These are phyloP conservation scores for Sebastes aleutianus DNA, from an alignment of 2,797 vertebrate genomes.

Conservation along the genomic window DNA sequence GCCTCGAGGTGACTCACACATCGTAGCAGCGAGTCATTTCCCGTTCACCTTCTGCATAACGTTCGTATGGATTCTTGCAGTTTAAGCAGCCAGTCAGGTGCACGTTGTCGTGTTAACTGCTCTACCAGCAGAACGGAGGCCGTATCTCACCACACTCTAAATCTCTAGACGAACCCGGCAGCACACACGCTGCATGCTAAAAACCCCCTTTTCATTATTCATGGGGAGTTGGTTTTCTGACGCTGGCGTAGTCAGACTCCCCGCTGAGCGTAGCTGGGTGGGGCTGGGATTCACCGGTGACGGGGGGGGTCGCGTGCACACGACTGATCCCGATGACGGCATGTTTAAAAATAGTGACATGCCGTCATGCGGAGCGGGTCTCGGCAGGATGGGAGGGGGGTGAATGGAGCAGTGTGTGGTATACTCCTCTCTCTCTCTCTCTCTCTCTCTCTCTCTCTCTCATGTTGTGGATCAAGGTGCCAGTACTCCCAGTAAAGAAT, in stretches of 20 bases:
- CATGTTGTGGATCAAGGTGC: slow-evolving; percentile 59
- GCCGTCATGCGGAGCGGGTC: slow-evolving; percentile 63
- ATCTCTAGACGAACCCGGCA: slow-evolving; percentile 32
- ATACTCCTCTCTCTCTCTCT: slow-evolving; percentile 5
- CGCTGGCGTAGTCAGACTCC: slow-evolving; percentile 35
- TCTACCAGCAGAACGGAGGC: slow-evolving; percentile 12
- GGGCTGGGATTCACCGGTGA: slow-evolving; percentile 25
- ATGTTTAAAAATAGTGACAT: slow-evolving; percentile 79
- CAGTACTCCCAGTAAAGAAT: slow-evolving; percentile 62
- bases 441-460: slow-evolving; percentile 22
- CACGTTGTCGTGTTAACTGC: slow-evolving; percentile 27
- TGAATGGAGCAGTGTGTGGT: slow-evolving; percentile 24
- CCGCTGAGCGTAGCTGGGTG: slow-evolving; percentile 42
- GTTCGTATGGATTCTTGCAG: slow-evolving; percentile 26
- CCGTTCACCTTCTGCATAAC: slow-evolving; percentile 2
- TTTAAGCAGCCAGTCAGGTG: slow-evolving; percentile 33
- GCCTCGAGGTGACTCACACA: slow-evolving; percentile 5
- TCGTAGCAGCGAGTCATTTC: slow-evolving; percentile 16
- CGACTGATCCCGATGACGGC: slow-evolving; percentile 64
- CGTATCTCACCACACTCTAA: slow-evolving; percentile 4
- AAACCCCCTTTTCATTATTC: slow-evolving; percentile 66
- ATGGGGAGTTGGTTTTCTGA: slow-evolving; percentile 59
- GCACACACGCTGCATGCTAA: slow-evolving; percentile 51
- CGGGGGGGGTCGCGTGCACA: slow-evolving; percentile 22
- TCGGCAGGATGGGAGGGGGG: slow-evolving; percentile 34